A percentile compares a stretch with the other conserved stretches of the same genome.
Conservation (phyloP, 2,888 invertebrate species). For the Ophonus ardosiacus region DNA sequence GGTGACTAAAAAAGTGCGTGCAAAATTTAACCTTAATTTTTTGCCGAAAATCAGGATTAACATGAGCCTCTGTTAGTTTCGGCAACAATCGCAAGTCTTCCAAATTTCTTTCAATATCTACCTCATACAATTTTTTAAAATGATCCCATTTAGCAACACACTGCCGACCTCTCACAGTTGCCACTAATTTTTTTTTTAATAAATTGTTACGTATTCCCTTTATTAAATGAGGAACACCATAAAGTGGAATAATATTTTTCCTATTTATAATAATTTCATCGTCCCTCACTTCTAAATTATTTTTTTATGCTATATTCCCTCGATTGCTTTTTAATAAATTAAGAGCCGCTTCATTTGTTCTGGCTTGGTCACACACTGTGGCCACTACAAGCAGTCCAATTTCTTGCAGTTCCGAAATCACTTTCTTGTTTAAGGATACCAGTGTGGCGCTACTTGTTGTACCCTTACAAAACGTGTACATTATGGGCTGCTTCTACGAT, state of each 20-base stretch:
- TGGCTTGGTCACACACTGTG: slow-evolving; percentile 24
- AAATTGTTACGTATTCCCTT: too few relatives aligned
- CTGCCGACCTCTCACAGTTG: too few relatives aligned
- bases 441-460: not conserved
- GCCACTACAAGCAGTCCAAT: not conserved
- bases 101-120: too few relatives aligned
- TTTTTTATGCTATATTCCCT: too few relatives aligned
- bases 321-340: not conserved
- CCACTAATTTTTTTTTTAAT: too few relatives aligned
- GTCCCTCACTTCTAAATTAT: not conserved
- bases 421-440: not conserved
- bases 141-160: too few relatives aligned
- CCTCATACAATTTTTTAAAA: too few relatives aligned
- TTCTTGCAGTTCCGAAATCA: slow-evolving; percentile 21
- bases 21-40: too few relatives aligned
- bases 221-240: not conserved
- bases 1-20: too few relatives aligned
- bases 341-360: not conserved
- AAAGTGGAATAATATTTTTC: slow-evolving; percentile 1
- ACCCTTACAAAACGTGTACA: slow-evolving; percentile 20
- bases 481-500: slow-evolving; percentile 37
- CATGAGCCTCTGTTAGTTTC: too few relatives aligned
- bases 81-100: too few relatives aligned
- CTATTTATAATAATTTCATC: not conserved
- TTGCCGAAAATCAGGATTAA: too few relatives aligned